Base-by-base conservation (phyloP, 2,888 invertebrate genomes). In the Caenorhabditis sulstoni region DNA sequence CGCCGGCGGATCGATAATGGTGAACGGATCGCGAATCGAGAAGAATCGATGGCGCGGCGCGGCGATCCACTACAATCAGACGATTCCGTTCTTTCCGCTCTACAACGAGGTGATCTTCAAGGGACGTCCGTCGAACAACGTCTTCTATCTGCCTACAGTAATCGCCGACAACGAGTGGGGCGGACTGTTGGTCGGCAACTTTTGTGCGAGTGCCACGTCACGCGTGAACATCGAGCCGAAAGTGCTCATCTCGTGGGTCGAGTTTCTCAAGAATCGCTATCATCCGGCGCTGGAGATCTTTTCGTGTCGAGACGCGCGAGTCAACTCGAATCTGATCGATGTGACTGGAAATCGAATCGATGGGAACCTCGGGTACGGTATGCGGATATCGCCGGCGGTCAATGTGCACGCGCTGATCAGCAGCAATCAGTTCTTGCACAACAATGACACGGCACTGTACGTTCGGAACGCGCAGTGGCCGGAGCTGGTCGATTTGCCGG, bases 141-240 rank as follows among this genome's bases (percentile, higher is more conserved):
- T 85, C 22, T 90, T 87, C 83, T 89, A 87, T 76, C 85, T 84
- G 11, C 87, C 83, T 2, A 95, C 95, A 0, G 94, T 94, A 90
- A 94, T 99, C 87, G 93, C 94, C 83, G 94, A 94, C 81, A 99
- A 99, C 91, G 92, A 94, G 8, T 95, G 96, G 89, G 93, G 94
- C 39, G 97, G 96, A 0, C 93, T 98, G 50, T 92, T 96, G 61
- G 94, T 97, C 83, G 97, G 97, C 2, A 99, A 99, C 91, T 96
- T 94, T 89, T 97, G 97, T 58, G 65, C 82, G 3, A 83, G 84
- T 11, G 53, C 79, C 1, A 61, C 47, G 12, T 58, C 55, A 9
- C 44, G 39, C 5, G 68, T 74, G 14, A 61, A 50, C 9, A 75
- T 85, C 20, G 85, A 87, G 57, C 82, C 85, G 11, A 84, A 85